Evolutionary conservation across 2,113 vertebrate species (phyloP).

Genomic region (Entosphenus tridentatus): DNA sequence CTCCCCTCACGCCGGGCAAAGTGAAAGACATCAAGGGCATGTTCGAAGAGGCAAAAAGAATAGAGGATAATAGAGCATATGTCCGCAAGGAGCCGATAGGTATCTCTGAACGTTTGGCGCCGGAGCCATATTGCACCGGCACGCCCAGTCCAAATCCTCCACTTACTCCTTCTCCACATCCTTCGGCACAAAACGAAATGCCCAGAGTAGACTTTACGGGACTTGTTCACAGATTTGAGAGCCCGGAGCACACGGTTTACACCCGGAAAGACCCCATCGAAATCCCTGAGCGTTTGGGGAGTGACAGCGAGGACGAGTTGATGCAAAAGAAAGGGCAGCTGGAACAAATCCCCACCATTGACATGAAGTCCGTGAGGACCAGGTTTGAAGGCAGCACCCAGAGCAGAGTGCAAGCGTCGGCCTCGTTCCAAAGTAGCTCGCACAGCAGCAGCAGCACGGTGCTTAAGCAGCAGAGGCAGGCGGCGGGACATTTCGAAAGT

Average conservation of each 20-base stretch:
- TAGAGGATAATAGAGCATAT: slow-evolving; percentile 23
- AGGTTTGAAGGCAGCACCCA: slow-evolving; percentile 24
- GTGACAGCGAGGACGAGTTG: slow-evolving; percentile 17
- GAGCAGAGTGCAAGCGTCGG: too few species aligned
- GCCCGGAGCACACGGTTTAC: slow-evolving; percentile 19
- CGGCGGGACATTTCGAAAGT: too few species aligned
- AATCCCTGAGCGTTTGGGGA: slow-evolving; percentile 16
- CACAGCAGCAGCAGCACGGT: too few species aligned
- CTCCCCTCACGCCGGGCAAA: slow-evolving; percentile 14
- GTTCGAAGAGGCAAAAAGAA: slow-evolving; percentile 27
- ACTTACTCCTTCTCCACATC: too few species aligned
- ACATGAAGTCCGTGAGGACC: slow-evolving; percentile 31
- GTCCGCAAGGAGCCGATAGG: slow-evolving; percentile 21
- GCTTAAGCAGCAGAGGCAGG: too few species aligned
- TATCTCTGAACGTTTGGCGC: slow-evolving; percentile 19
- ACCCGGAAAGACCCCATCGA: slow-evolving; percentile 19
- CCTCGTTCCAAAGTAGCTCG: too few species aligned
- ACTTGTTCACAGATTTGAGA: slow-evolving; percentile 25
- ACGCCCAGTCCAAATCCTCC: slow-evolving; percentile 19
- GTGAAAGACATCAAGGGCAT: slow-evolving; percentile 25
- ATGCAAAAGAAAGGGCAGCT: slow-evolving; percentile 20
- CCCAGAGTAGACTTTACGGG: slow-evolving; percentile 18
- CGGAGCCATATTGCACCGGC: slow-evolving; percentile 22
- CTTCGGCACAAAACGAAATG: slow-evolving; percentile 16
- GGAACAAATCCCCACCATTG: slow-evolving; percentile 24